phyloP scores from a whole-genome alignment of 1,140 invertebrate species.

The Octopus sinensis region DNA sequence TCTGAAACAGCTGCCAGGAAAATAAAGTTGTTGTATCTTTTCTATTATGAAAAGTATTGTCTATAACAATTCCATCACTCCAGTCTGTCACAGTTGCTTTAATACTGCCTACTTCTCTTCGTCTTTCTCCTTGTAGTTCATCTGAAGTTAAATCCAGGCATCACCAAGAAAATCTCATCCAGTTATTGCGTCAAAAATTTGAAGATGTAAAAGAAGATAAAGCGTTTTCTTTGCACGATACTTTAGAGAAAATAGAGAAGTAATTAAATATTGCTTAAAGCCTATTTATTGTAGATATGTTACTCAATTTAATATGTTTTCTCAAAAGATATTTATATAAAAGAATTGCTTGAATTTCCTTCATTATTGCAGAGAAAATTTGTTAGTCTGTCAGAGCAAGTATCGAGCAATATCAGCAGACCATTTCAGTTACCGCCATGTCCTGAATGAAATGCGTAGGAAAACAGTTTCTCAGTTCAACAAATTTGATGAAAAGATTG shows the following conservation, averaged over 20 bases:
- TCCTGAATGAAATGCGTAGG: slow-evolving; percentile 43
- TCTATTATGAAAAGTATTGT: too few species aligned
- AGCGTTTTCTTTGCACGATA: slow-evolving; percentile 50
- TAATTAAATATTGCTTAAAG: slow-evolving; percentile 22
- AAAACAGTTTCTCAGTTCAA: slow-evolving; percentile 30
- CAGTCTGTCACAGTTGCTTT: too few species aligned
- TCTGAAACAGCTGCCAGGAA: too few species aligned
- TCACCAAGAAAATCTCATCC: background rate
- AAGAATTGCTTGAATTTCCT: background rate
- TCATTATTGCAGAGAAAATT: slow-evolving; percentile 38
- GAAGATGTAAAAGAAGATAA: slow-evolving; percentile 51
- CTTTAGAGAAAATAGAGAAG: slow-evolving; percentile 52
- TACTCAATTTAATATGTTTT: background rate
- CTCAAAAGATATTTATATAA: background rate
- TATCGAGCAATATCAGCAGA: slow-evolving; percentile 37
- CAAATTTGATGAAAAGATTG: slow-evolving; percentile 36
- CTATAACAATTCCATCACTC: too few species aligned
- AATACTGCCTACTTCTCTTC: too few species aligned
- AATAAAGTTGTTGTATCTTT: too few species aligned
- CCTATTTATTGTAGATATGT: background rate
- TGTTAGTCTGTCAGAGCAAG: slow-evolving; percentile 49
- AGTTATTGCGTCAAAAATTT: slow-evolving; percentile 44
- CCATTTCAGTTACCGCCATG: slow-evolving; percentile 37
- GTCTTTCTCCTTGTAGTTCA: too few species aligned
- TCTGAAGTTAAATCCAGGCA: too few species aligned